phyloP scores from a whole-genome alignment of 2,888 invertebrate species.

The Drosophila quasianomalipes region DNA sequence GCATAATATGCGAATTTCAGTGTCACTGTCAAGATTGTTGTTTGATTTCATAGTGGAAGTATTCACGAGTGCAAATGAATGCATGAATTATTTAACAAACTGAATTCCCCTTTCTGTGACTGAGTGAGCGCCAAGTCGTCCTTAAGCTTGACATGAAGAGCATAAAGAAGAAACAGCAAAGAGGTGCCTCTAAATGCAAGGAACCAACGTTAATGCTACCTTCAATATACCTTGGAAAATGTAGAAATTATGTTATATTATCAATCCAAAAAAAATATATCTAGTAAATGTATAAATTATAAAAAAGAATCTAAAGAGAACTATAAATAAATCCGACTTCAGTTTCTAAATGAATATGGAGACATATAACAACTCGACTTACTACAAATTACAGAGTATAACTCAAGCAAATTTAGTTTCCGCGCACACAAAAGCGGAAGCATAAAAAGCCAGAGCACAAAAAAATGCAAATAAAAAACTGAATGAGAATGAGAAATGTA shows the following conservation, averaged over 20 bases:
- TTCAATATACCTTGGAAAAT: conserved; percentile 20
- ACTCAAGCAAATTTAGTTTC: conserved; percentile 54
- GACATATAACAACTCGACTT: background rate
- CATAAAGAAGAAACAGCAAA: conserved; percentile 13
- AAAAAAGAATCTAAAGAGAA: background rate
- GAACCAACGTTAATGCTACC: background rate
- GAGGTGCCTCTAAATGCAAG: background rate
- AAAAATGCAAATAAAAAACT: conserved; percentile 45
- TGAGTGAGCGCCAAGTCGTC: conserved; percentile 35
- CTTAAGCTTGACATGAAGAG: conserved; percentile 36
- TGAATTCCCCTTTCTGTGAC: conserved; percentile 10
- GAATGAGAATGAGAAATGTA: conserved; percentile 2
- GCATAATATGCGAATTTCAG: conserved; percentile 53
- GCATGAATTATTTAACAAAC: conserved; percentile 68
- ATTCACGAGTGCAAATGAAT: conserved; percentile 31
- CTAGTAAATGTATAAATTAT: background rate
- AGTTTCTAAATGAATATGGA: background rate
- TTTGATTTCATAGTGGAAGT: conserved; percentile 34
- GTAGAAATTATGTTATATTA: background rate
- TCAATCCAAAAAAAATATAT: background rate
- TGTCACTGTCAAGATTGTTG: conserved; percentile 47
- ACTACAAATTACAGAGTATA: conserved; percentile 22
- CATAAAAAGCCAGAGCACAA: conserved; percentile 25
- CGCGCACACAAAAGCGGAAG: conserved; percentile 34
- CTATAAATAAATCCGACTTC: background rate